Conservation (phyloP, 2,888 invertebrate genomes). For the Philonicus albiceps region DNA sequence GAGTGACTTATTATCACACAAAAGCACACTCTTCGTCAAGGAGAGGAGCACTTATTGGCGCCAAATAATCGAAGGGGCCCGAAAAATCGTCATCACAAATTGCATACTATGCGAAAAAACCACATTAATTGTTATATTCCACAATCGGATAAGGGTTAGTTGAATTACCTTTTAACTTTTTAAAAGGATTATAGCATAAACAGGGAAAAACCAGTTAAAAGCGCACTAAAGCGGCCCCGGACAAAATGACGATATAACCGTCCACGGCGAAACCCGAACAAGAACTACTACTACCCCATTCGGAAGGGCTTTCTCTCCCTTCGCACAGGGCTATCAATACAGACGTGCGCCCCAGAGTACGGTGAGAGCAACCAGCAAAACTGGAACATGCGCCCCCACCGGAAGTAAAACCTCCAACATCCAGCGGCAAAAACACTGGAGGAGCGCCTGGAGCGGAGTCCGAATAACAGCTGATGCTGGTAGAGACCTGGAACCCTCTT, state of each 20-base stretch:
- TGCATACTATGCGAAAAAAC: background rate
- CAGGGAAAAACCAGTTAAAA: background rate
- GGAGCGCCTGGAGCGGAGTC: background rate
- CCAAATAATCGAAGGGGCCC: slow-evolving; percentile 6
- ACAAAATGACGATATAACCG: slow-evolving; percentile 22
- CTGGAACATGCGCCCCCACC: slow-evolving; percentile 48
- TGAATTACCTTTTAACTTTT: background rate
- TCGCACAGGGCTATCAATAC: background rate
- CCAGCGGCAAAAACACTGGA: background rate
- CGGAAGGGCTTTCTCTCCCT: background rate
- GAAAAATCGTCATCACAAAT: background rate
- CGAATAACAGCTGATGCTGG: slow-evolving; percentile 46
- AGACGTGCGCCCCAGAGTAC: background rate
- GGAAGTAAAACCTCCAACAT: slow-evolving; percentile 43
- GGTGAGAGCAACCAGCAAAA: background rate
- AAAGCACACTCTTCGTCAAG: background rate
- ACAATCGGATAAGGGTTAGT: background rate
- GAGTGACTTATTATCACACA: slow-evolving; percentile 17
- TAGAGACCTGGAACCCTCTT: background rate
- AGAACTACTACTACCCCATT: slow-evolving; percentile 45
- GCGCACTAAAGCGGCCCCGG: background rate
- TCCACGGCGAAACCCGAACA: slow-evolving; percentile 40
- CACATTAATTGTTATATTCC: background rate
- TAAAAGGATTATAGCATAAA: background rate
- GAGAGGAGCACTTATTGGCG: slow-evolving; percentile 25